phyloP scores from a whole-genome alignment of 1,140 invertebrate species.

The Ips nitidus region DNA sequence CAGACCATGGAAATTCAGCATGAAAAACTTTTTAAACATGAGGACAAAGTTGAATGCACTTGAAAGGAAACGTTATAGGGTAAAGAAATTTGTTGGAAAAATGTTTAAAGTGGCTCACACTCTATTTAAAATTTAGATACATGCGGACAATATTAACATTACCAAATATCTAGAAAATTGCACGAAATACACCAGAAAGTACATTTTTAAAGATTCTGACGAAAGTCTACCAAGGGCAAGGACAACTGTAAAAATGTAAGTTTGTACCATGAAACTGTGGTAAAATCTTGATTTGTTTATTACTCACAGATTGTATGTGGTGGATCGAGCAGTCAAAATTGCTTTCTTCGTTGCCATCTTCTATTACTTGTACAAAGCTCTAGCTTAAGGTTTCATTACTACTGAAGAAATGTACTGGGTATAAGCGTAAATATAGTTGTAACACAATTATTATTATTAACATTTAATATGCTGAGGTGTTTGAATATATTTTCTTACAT shows the following conservation, averaged over 20 bases:
- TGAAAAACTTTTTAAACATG: constrained; percentile 42
- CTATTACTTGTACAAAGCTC: constrained; percentile 8
- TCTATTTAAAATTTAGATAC: constrained; percentile 38
- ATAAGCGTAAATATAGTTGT: no score
- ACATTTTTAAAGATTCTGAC: constrained; percentile 59
- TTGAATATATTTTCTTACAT: no score
- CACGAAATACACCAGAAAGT: constrained; percentile 51
- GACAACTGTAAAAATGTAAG: constrained; percentile 53
- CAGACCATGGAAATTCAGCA: constrained; percentile 54
- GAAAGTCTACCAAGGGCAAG: constrained; percentile 57
- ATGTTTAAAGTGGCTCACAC: background rate
- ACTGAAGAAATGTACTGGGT: no score
- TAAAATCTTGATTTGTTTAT: background rate
- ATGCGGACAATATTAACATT: constrained; percentile 51
- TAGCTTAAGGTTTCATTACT: no score
- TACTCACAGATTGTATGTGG: constrained; percentile 35
- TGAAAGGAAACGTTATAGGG: constrained; percentile 49
- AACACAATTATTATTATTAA: no score
- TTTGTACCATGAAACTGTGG: background rate
- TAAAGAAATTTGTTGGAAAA: constrained; percentile 17
- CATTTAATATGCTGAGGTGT: no score
- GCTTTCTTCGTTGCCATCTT: constrained; percentile 16
- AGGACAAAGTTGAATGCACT: constrained; percentile 48
- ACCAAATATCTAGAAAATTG: constrained; percentile 51
- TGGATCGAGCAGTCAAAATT: constrained; percentile 38